phyloP scores from a whole-genome alignment of 2,113 vertebrate species.

The Nerophis ophidion region DNA sequence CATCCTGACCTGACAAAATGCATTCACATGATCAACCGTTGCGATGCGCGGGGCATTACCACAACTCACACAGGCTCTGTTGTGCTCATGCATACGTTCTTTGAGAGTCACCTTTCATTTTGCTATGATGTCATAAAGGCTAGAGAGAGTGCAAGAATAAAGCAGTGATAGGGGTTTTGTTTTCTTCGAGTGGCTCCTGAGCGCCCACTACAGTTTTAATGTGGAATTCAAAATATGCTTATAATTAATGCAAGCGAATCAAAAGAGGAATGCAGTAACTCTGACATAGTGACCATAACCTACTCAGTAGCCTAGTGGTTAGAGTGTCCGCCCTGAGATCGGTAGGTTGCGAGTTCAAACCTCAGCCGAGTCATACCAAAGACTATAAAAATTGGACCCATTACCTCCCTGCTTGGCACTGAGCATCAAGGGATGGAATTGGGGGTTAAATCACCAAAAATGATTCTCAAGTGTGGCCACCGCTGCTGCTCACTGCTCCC shows the following conservation, averaged over 20 bases:
- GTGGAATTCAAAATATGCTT: not conserved
- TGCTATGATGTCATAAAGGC: slow-evolving; percentile 22
- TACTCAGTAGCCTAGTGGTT: too few species aligned
- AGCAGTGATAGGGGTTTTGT: not conserved
- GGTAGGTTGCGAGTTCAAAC: too few species aligned
- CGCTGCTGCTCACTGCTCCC: too few species aligned
- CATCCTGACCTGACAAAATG: not conserved
- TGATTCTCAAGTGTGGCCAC: too few species aligned
- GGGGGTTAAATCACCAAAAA: too few species aligned
- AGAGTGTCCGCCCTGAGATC: too few species aligned
- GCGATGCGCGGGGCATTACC: not conserved
- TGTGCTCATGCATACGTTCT: slow-evolving; percentile 12
- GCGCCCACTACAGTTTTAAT: not conserved
- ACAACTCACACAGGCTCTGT: not conserved
- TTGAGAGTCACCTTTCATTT: slow-evolving; percentile 11
- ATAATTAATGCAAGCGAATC: not conserved
- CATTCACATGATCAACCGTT: slow-evolving; percentile 3
- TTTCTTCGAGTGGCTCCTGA: not conserved
- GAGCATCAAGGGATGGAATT: too few species aligned
- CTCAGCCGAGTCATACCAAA: too few species aligned
- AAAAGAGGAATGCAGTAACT: too few species aligned
- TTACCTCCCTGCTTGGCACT: too few species aligned
- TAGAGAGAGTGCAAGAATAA: slow-evolving; percentile 33
- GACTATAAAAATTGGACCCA: too few species aligned
- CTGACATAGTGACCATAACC: too few species aligned